phyloP scores from a whole-genome alignment of 2,797 vertebrate species.

The Enteromius fasciolatus region DNA sequence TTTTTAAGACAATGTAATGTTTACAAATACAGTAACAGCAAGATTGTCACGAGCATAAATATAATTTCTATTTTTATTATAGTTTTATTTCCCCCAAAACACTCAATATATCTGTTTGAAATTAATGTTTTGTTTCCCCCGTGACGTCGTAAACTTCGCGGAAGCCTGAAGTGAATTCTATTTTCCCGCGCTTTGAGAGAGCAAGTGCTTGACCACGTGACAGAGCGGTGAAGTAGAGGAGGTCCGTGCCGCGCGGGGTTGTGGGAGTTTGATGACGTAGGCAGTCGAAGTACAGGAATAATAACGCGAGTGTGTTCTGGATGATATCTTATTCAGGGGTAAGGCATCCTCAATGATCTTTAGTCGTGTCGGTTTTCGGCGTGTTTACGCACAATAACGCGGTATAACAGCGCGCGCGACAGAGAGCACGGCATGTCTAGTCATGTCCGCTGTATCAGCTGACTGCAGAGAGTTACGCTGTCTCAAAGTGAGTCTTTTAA shows the following conservation, averaged over 20 bases:
- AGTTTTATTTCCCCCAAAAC: background rate
- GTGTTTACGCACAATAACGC: background rate
- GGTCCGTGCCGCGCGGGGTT: constrained; percentile 47
- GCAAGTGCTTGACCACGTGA: constrained; percentile 51
- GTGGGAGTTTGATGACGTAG: constrained; percentile 57
- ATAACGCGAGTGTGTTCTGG: background rate
- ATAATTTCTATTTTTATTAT: background rate
- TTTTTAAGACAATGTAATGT: background rate
- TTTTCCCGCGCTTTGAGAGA: constrained; percentile 14
- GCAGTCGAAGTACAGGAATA: background rate
- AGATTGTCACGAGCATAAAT: no score
- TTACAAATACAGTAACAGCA: background rate
- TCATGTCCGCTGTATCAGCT: background rate
- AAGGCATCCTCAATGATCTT: background rate
- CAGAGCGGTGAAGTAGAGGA: background rate
- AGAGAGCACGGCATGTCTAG: background rate
- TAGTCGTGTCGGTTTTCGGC: background rate
- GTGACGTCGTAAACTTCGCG: background rate
- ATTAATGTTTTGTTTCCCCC: background rate
- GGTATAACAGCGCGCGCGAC: background rate
- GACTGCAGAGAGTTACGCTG: background rate
- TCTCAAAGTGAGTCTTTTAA: background rate
- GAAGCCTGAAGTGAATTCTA: background rate
- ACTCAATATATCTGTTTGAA: background rate
- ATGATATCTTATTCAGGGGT: background rate